Conservation (phyloP, 1,140 invertebrate species). For the Palaemon carinicauda region DNA sequence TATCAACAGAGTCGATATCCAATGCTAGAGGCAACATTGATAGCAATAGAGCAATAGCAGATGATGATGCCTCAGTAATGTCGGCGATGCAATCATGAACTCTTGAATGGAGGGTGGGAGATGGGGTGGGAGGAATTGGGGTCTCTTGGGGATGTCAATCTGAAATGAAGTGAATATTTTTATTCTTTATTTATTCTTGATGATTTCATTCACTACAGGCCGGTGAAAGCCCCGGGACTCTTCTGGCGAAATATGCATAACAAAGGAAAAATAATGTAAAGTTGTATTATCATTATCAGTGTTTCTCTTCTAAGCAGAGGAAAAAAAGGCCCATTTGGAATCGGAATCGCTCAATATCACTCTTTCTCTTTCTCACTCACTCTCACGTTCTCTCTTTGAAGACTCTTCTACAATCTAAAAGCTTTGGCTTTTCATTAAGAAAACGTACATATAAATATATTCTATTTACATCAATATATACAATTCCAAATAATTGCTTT, state of each 20-base stretch:
- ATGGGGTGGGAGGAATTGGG: neutral
- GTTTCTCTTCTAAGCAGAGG: slow-evolving; percentile 51
- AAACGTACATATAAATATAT: slow-evolving; percentile 57
- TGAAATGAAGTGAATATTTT: slow-evolving; percentile 1
- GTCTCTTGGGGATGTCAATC: neutral
- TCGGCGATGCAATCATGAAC: neutral
- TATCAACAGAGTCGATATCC: no score
- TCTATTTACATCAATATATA: slow-evolving; percentile 52
- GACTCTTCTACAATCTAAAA: slow-evolving; percentile 53
- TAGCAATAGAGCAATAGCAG: neutral
- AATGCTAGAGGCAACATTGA: neutral
- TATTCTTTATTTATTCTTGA: neutral
- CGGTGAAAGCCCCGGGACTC: slow-evolving; percentile 32
- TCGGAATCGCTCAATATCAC: neutral
- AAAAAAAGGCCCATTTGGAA: slow-evolving; percentile 53
- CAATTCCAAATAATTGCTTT: slow-evolving; percentile 42
- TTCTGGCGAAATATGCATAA: slow-evolving; percentile 29
- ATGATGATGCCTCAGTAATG: neutral
- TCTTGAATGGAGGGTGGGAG: neutral
- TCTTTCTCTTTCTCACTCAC: no score
- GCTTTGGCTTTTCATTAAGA: slow-evolving; percentile 57
- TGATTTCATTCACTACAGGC: neutral
- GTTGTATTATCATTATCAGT: slow-evolving; percentile 25
- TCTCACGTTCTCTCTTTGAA: neutral
- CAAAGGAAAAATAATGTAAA: neutral